These are phyloP conservation scores for Anguilla marmorata DNA, from an alignment of 2,797 vertebrate genomes.

Conservation along the genomic window DNA sequence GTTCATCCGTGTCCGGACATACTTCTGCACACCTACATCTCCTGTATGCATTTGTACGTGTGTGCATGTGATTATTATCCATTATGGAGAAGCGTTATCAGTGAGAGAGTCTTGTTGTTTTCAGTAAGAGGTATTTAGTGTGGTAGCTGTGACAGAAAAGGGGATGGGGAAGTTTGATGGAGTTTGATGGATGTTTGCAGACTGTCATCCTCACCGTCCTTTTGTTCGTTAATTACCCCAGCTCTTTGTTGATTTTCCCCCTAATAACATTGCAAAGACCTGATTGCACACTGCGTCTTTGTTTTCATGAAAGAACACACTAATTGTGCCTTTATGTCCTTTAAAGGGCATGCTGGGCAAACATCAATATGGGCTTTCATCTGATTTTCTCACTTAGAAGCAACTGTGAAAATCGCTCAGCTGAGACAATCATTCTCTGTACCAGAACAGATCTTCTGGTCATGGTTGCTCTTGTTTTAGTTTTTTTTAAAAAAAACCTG, in stretches of 20 bases:
- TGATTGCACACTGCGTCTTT: background rate
- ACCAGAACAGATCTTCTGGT: background rate
- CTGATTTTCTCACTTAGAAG: background rate
- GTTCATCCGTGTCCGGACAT: background rate
- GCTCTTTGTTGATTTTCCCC: background rate
- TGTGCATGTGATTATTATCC: conserved; percentile 1
- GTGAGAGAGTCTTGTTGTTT: background rate
- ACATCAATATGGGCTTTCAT: conserved; percentile 9
- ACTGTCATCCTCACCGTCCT: background rate
- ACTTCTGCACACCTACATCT: background rate
- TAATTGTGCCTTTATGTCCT: background rate
- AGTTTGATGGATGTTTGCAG: background rate
- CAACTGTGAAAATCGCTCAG: background rate
- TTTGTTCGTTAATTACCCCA: background rate
- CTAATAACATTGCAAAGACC: background rate
- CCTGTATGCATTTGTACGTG: background rate
- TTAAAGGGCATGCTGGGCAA: background rate
- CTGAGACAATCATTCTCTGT: background rate
- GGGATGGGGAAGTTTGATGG: background rate
- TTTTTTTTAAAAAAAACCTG: background rate
- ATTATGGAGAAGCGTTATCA: background rate
- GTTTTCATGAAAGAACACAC: background rate
- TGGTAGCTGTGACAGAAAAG: background rate
- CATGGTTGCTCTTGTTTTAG: background rate
- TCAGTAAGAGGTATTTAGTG: background rate